Evolutionary conservation across 2,888 invertebrate genomes (phyloP), one percentile per base, ranked within the genome.

Genomic region (Macrophya annulata): DNA sequence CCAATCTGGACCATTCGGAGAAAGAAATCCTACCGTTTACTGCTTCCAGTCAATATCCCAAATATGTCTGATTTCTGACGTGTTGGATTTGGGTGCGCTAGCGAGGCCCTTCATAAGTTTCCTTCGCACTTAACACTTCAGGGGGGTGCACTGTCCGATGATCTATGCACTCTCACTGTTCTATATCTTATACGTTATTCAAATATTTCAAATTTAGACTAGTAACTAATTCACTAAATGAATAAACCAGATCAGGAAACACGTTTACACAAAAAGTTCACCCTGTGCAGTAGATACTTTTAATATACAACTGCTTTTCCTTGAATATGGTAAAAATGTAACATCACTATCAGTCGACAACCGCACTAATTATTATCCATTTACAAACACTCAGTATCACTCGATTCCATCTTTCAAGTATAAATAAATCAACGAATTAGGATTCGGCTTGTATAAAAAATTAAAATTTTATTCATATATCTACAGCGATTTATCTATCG

Each of bases 1-100:
- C 4, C n/a, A 21, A 12, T 45, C 10, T 12, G 43, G 21, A 40
- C 21, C 62, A 43, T n/a, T 62, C 2, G 55, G 8, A 4, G 8
- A 62, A 40, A 37, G 15, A 48, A 83, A 55, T 43, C 79, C 51
- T 90, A 92, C 92, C 92, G 88, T 88, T 88, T 92, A 91, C 89
- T 91, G 92, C 87, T 91, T 91, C 91, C 92, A 91, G 91, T 92
- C 92, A 87, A 91, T 92, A 90, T 92, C 92, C 91, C 91, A 91
- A 89, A 92, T 92, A 87, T 90, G 90, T 88, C 90, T 90, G 88
- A 90, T 90, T 88, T 90, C 89, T 86, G 91, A 88, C 89, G 90
- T 88, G 89, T 89, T 89, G 87, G 89, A 88, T 89, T 89, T 90
- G 87, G 90, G 89, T 89, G 89, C 87, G 87, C 89, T 88, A 89